Evolutionary conservation across 1,140 invertebrate species (phyloP).

Genomic region (Calliopsis andreniformis): DNA sequence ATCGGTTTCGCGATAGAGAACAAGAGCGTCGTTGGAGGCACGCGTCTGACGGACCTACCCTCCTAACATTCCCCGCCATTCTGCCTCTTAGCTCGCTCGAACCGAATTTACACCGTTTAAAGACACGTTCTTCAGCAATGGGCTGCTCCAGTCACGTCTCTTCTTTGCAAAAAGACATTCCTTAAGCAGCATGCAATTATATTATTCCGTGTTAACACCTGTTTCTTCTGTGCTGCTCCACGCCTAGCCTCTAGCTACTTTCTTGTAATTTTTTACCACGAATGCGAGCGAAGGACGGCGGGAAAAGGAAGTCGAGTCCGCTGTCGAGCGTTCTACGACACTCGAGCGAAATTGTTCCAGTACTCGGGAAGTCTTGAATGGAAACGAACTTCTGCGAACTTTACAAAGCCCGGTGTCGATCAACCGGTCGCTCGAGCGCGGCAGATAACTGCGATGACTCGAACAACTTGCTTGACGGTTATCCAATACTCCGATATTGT

Average conservation of each 20-base stretch:
- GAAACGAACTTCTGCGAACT: constrained; percentile 54
- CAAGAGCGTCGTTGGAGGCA: neutral
- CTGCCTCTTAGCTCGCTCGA: neutral
- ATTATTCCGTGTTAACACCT: constrained; percentile 38
- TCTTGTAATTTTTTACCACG: constrained; percentile 44
- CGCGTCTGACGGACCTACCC: constrained; percentile 13
- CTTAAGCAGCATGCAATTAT: constrained; percentile 59
- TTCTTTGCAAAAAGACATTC: constrained; percentile 43
- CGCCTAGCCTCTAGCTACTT: constrained; percentile 21
- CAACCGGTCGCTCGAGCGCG: constrained; percentile 19
- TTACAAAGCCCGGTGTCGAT: constrained; percentile 39
- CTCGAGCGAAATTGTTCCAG: constrained; percentile 42
- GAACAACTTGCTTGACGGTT: constrained; percentile 32
- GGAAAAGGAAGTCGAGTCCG: neutral
- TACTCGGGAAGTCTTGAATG: constrained; percentile 33
- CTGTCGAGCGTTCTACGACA: constrained; percentile 20
- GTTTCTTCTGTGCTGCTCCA: constrained; percentile 8
- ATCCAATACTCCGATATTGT: constrained; percentile 46
- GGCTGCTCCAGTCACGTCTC: neutral
- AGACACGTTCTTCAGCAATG: constrained; percentile 18
- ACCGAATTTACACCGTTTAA: constrained; percentile 40
- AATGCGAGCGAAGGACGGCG: neutral
- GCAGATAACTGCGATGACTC: constrained; percentile 26
- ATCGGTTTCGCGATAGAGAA: neutral
- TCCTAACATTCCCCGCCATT: neutral